Evolutionary conservation across 2,797 vertebrate species (phyloP).

Genomic region (Delichon dasypus): DNA sequence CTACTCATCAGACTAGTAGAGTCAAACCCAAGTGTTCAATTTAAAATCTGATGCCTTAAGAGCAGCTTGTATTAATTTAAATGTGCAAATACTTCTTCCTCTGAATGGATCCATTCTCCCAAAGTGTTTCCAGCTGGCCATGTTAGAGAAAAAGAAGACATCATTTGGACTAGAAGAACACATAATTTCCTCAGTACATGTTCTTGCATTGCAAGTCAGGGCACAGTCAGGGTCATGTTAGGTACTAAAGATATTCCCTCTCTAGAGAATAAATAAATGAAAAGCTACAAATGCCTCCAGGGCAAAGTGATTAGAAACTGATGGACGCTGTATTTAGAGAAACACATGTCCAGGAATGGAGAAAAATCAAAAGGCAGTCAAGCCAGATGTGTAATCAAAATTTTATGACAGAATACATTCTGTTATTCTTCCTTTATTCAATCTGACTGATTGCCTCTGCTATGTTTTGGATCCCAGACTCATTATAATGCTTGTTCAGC

Average conservation of each 20-base stretch:
- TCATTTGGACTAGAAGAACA: not conserved
- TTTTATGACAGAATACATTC: conserved; percentile 29
- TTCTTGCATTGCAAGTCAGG: conserved; percentile 47
- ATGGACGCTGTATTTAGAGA: conserved; percentile 36
- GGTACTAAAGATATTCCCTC: conserved; percentile 49
- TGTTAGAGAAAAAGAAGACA: conserved; percentile 30
- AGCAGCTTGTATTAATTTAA: conserved; percentile 59
- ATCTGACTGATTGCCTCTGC: not conserved
- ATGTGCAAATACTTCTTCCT: conserved; percentile 45
- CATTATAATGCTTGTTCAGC: not conserved
- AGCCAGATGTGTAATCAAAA: conserved; percentile 44
- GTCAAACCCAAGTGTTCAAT: conserved; percentile 30
- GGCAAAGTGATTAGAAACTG: conserved; percentile 44
- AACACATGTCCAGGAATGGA: conserved; percentile 30
- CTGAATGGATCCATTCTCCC: conserved; percentile 22
- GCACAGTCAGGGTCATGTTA: conserved; percentile 44
- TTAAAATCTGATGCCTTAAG: conserved; percentile 39
- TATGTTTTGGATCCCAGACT: not conserved
- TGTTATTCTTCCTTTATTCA: conserved; percentile 23
- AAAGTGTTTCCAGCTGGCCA: conserved; percentile 51
- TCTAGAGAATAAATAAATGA: conserved; percentile 48
- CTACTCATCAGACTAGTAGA: not conserved
- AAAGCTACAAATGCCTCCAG: conserved; percentile 34
- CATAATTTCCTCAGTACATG: conserved; percentile 8
- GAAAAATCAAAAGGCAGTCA: conserved; percentile 41